These are phyloP conservation scores for Mus spicilegus DNA, from an alignment of 2,113 vertebrate species.

Conservation along the genomic window DNA sequence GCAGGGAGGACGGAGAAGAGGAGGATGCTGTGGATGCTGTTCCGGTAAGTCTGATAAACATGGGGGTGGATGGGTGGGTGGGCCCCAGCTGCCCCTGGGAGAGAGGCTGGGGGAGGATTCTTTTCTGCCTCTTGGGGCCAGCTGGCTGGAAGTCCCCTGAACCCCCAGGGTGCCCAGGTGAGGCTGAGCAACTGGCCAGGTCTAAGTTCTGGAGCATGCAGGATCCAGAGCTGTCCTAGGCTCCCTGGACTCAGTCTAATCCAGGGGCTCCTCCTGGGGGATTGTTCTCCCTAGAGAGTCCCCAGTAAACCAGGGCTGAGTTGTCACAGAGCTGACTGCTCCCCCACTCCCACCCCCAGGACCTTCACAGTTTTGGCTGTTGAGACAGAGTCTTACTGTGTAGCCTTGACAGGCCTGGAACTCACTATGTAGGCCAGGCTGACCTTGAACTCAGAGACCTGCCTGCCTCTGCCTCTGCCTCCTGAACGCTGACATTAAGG, in stretches of 20 bases:
- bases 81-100: neutral
- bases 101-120: neutral
- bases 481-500: neutral
- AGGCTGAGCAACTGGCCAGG: neutral
- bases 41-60: slow-evolving; percentile 80
- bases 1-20: slow-evolving; percentile 87
- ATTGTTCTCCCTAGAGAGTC: too few relatives aligned
- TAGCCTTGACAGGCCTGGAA: neutral
- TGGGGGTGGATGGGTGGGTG: fast-evolving
- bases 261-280: neutral
- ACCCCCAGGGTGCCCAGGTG: neutral
- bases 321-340: neutral
- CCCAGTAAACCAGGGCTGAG: neutral
- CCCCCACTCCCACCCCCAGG: neutral
- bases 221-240: neutral
- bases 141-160: neutral
- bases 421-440: neutral
- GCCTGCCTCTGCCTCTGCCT: neutral
- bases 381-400: neutral
- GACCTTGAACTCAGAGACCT: neutral
- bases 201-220: neutral
- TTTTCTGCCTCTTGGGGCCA: neutral
- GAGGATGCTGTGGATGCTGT: slow-evolving; percentile 80
- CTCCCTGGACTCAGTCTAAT: neutral
- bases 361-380: neutral